Conservation (phyloP, 2,888 invertebrate genomes). For the Hyalella azteca region DNA sequence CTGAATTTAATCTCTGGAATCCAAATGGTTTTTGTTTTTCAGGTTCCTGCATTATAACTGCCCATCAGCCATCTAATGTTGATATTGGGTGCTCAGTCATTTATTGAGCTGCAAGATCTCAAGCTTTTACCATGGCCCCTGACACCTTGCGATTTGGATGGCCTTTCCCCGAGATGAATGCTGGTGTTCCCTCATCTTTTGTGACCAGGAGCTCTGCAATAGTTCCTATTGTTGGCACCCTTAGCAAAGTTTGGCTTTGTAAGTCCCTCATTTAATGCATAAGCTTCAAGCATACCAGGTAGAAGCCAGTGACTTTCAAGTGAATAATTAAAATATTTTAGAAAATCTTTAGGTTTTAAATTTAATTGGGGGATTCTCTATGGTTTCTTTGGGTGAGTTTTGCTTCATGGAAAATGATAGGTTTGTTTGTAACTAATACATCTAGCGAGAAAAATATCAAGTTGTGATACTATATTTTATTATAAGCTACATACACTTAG, state of each 20-base stretch:
- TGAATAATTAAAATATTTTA: too few relatives aligned
- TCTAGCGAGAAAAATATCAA: not conserved
- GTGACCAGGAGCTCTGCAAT: slow-evolving; percentile 39
- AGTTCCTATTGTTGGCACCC: slow-evolving; percentile 50
- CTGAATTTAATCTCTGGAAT: not conserved
- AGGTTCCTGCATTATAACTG: too few relatives aligned
- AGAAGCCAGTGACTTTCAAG: too few relatives aligned
- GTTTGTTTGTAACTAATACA: not conserved
- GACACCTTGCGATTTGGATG: slow-evolving; percentile 43
- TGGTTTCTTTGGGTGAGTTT: not conserved
- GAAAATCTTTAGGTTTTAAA: not conserved
- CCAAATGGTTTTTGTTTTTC: too few relatives aligned
- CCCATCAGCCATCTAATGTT: too few relatives aligned
- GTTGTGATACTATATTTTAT: not conserved
- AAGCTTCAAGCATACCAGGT: too few relatives aligned
- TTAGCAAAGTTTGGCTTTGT: slow-evolving; percentile 53
- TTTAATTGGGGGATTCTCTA: not conserved
- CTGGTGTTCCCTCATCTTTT: slow-evolving; percentile 40
- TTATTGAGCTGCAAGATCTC: too few relatives aligned
- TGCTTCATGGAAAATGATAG: not conserved
- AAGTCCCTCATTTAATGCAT: slow-evolving; percentile 18
- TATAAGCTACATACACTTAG: not conserved
- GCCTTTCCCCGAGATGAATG: slow-evolving; percentile 45
- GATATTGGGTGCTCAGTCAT: too few relatives aligned
- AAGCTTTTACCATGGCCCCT: not conserved